These are phyloP conservation scores for Sarcoramphus papa DNA, from an alignment of 2,797 vertebrate species.

Conservation along the genomic window DNA sequence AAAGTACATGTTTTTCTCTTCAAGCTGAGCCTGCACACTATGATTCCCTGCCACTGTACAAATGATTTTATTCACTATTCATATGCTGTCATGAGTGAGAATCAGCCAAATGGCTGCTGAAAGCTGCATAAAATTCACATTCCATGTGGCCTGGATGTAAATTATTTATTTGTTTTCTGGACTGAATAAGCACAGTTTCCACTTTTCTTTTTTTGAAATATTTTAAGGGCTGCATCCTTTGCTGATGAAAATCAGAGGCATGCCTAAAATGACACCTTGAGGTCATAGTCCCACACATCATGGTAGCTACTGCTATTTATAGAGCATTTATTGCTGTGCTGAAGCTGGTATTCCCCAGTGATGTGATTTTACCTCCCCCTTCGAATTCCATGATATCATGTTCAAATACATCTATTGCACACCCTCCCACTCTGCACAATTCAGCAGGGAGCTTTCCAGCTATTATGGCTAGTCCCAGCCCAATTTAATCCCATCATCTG, in stretches of 20 bases:
- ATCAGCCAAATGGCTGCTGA: neutral
- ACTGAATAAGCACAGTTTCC: neutral
- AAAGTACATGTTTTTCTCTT: neutral
- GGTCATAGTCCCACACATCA: neutral
- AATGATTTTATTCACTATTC: neutral
- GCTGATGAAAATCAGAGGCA: neutral
- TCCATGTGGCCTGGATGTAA: neutral
- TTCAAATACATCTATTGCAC: neutral
- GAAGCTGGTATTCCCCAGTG: neutral
- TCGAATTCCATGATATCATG: neutral
- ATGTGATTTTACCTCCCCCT: neutral
- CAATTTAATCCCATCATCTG: constrained; percentile 5
- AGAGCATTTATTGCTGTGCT: neutral
- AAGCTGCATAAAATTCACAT: neutral
- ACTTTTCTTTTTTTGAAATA: neutral
- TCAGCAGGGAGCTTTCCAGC: neutral
- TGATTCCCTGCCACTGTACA: neutral
- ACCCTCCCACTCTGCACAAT: neutral
- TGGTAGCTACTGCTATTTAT: neutral
- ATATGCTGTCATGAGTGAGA: neutral
- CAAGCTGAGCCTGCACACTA: neutral
- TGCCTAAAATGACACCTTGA: neutral
- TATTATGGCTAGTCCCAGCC: neutral
- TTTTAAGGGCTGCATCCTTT: neutral
- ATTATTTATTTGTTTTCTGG: constrained; percentile 4